Percentiles rank a stretch among this genome's conserved stretches.
These are phyloP conservation scores for Choristoneura rosaceana DNA, from an alignment of 2,888 invertebrate species.

Conservation along the genomic window DNA sequence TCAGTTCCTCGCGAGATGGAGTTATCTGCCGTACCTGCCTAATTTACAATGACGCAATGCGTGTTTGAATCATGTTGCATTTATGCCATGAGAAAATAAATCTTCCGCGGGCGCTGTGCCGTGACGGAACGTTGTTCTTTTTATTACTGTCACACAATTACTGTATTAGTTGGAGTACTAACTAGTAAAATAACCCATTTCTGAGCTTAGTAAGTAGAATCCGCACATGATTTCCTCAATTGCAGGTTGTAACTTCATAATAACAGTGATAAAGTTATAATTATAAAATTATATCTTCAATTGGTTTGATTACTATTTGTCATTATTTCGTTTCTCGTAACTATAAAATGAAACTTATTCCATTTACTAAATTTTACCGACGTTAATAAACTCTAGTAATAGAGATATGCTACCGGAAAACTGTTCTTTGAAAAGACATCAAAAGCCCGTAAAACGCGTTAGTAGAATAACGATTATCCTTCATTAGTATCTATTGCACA, in stretches of 20 bases:
- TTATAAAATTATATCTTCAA: neutral
- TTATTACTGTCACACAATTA: slow-evolving; percentile 3
- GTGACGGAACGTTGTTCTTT: neutral
- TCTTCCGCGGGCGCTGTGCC: slow-evolving; percentile 14
- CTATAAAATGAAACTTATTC: neutral
- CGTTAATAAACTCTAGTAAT: neutral
- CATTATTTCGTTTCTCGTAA: neutral
- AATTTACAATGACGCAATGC: slow-evolving; percentile 44
- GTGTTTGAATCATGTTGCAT: slow-evolving; percentile 25
- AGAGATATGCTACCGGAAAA: slow-evolving; percentile 23
- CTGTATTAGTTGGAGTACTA: neutral
- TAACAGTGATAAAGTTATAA: no score
- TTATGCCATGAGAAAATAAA: slow-evolving; percentile 28
- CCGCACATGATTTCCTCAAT: neutral
- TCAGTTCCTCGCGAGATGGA: slow-evolving; percentile 41
- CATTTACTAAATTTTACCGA: neutral
- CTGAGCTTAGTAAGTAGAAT: neutral
- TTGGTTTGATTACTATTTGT: neutral
- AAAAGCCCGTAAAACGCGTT: slow-evolving; percentile 32
- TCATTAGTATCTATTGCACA: slow-evolving; percentile 34
- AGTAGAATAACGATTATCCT: slow-evolving; percentile 33
- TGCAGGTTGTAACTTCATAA: no score
- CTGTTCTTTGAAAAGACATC: slow-evolving; percentile 30
- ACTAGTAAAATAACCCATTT: neutral
- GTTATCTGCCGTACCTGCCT: slow-evolving; percentile 38